Percentiles rank a stretch among this genome's conserved stretches.
These are phyloP conservation scores for Halichoerus grypus DNA, from an alignment of 2,113 vertebrate genomes.

Conservation along the genomic window DNA sequence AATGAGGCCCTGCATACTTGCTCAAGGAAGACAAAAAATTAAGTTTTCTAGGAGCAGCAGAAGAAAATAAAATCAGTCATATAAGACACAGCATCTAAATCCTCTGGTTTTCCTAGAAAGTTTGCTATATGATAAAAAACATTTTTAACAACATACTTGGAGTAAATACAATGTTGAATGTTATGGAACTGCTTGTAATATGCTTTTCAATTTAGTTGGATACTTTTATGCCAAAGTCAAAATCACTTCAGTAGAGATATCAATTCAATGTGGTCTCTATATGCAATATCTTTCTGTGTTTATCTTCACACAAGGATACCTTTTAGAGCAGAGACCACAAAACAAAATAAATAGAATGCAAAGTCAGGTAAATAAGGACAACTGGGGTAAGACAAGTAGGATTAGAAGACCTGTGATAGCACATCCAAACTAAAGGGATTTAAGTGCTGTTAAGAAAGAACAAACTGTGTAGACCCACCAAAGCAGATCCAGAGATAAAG, in stretches of 20 bases:
- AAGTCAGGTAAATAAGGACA: background rate
- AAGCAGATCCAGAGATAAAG: background rate
- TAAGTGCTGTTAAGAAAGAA: background rate
- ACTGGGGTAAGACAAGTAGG: background rate
- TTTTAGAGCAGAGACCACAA: background rate
- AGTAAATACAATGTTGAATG: background rate
- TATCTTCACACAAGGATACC: background rate
- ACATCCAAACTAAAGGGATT: background rate
- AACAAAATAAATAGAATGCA: background rate
- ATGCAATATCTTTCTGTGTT: background rate
- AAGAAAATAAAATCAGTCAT: conserved; percentile 8
- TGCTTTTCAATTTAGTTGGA: background rate
- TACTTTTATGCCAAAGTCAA: background rate
- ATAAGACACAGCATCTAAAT: background rate
- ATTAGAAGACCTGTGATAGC: background rate
- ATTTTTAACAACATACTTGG: background rate
- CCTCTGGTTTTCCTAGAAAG: background rate
- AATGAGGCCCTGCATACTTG: background rate
- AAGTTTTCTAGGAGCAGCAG: background rate
- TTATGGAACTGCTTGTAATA: background rate
- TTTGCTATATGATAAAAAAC: background rate
- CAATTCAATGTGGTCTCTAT: background rate
- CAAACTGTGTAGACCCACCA: background rate
- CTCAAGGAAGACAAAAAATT: background rate
- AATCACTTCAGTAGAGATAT: background rate